Percentiles rank a stretch among this genome's conserved stretches.
Conservation (phyloP, 2,888 invertebrate species). For the Agrotis ipsilon region DNA sequence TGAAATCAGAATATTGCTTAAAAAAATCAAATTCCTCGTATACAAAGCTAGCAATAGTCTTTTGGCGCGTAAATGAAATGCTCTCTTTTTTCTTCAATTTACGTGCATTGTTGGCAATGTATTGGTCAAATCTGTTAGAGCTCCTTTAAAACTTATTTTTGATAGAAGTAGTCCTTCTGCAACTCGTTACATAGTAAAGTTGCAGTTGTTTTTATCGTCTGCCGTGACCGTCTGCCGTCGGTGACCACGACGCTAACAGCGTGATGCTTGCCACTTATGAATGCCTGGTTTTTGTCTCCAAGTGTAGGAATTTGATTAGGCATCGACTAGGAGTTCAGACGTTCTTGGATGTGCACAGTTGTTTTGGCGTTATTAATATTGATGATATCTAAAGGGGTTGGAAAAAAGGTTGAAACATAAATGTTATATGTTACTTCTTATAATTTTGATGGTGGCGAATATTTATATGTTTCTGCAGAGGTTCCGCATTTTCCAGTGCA, state of each 20-base stretch:
- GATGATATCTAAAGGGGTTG: constrained; percentile 11
- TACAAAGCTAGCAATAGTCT: no score
- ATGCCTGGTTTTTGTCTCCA: constrained; percentile 54
- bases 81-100: no score
- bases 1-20: no score
- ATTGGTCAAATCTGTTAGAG: no score
- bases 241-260: constrained; percentile 64
- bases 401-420: constrained; percentile 20
- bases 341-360: constrained; percentile 23
- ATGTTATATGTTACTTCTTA: constrained; percentile 20
- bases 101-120: no score
- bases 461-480: not conserved
- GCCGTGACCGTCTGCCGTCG: constrained; percentile 58
- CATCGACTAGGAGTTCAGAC: constrained; percentile 22
- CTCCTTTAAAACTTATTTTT: not conserved
- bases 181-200: not conserved
- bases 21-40: no score
- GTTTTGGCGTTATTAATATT: constrained; percentile 45
- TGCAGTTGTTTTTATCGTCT: constrained; percentile 49
- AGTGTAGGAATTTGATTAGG: constrained; percentile 60
- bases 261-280: constrained; percentile 68
- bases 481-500: no score
- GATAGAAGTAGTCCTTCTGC: constrained; percentile 27
- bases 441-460: constrained; percentile 9
- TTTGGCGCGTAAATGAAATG: no score